Percentiles rank a stretch among this genome's conserved stretches.
Conservation (phyloP, 2,888 invertebrate species). For the Marasmarcha lunaedactyla region DNA sequence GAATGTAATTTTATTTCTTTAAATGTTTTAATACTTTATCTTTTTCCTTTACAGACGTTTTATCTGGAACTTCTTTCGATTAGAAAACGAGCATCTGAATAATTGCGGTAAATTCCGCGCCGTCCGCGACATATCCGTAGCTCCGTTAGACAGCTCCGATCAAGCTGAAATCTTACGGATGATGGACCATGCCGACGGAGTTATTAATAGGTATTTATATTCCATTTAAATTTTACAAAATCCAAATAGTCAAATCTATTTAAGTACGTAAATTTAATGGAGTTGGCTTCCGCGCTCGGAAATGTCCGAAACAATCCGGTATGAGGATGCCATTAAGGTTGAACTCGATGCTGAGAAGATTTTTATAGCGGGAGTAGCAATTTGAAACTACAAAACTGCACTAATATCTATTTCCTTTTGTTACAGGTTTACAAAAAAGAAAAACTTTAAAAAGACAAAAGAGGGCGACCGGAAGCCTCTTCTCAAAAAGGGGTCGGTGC, state of each 20-base stretch:
- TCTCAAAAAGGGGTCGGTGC: slow-evolving; percentile 64
- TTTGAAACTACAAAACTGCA: too few relatives aligned
- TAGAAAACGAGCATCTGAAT: slow-evolving; percentile 99
- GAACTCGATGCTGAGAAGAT: too few relatives aligned
- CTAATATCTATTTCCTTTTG: too few relatives aligned
- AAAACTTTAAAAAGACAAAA: slow-evolving; percentile 71
- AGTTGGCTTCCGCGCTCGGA: too few relatives aligned
- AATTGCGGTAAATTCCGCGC: slow-evolving; percentile 99
- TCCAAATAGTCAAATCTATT: neutral
- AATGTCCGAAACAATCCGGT: too few relatives aligned
- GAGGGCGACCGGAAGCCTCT: slow-evolving; percentile 70
- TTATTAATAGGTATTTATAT: slow-evolving; percentile 75
- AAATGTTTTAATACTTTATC: too few relatives aligned
- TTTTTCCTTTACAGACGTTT: slow-evolving; percentile 76
- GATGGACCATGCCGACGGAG: slow-evolving; percentile 96
- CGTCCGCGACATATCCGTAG: slow-evolving; percentile 96
- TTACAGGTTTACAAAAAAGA: slow-evolving; percentile 67
- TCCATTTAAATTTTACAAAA: neutral
- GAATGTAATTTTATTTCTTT: too few relatives aligned
- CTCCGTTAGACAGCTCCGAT: slow-evolving; percentile 93
- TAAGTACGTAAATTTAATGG: too few relatives aligned
- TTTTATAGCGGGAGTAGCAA: too few relatives aligned
- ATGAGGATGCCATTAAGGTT: too few relatives aligned
- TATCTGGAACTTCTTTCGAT: slow-evolving; percentile 99
- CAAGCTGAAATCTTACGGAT: slow-evolving; percentile 89